Conservation (phyloP, 2,113 vertebrate genomes). For the Balaeniceps rex region DNA sequence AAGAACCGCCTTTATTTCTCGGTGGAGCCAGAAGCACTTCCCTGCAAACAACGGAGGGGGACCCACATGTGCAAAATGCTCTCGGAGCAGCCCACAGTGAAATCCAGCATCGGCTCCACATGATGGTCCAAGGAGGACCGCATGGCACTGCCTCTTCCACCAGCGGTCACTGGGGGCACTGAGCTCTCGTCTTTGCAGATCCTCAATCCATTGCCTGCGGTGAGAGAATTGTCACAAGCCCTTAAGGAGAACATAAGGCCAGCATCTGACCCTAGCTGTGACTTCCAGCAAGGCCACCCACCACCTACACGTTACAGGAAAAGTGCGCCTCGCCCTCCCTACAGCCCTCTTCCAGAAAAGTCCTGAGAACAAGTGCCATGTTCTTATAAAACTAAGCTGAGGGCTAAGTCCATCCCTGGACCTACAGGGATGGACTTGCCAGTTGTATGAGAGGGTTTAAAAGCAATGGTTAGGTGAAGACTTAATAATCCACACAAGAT, state of each 20-base stretch:
- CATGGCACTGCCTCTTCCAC: not conserved
- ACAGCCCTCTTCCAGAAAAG: not conserved
- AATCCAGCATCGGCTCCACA: rapidly evolving
- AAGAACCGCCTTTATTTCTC: not conserved
- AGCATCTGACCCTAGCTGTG: rapidly evolving
- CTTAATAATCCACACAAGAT: not conserved
- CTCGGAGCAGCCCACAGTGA: rapidly evolving
- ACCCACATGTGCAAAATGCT: not conserved
- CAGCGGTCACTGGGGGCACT: not conserved
- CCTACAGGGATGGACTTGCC: not conserved
- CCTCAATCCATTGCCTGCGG: rapidly evolving
- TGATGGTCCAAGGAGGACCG: not conserved
- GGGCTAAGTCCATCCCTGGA: not conserved
- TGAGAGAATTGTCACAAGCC: not conserved
- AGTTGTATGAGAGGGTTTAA: not conserved
- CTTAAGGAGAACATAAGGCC: not conserved
- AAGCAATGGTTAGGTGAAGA: not conserved
- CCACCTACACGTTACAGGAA: not conserved
- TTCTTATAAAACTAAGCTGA: not conserved
- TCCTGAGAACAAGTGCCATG: not conserved
- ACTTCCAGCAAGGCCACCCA: not conserved
- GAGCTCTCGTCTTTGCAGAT: not conserved
- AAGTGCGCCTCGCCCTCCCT: not conserved
- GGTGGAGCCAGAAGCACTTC: not conserved
- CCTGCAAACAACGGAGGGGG: not conserved